Base-by-base conservation (phyloP, 2,113 vertebrate genomes). In the Gobius niger region DNA sequence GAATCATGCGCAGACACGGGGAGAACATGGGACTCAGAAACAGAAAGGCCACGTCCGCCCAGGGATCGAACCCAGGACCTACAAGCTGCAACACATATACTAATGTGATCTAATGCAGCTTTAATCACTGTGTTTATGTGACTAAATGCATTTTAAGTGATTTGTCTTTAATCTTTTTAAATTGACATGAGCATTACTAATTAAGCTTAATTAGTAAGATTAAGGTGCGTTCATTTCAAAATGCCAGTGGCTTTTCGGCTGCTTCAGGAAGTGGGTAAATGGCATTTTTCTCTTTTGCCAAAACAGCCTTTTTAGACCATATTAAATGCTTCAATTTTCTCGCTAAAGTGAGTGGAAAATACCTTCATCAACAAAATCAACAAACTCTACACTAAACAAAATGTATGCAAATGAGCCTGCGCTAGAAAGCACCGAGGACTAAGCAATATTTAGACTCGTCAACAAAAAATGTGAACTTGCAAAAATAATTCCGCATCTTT, bases 401-500 rank as follows among this genome's bases (percentile, higher is more conserved):
- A 78, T 7, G n/a, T 69, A 84, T 71, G 69, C 72, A 82, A 81
- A 86, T 87, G 16, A 61, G 24, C 44, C 42, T 0, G 7, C 47
- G 59, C 44, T 67, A 44, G 76, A 46, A 65, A 79, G 70, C 62
- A 76, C 69, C 3, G 19, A 77, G 61, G 70, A 70, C 44, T 44
- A 63, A 24, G 18, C 49, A 68, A 71, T 61, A 73, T 71, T 80
- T 60, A 54, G 53, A 78, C 71, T 68, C 50, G 19, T 73, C 18
- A 41, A 77, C 56, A 67, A 73, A 76, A 76, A 77, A 73, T 68
- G 75, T 72, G 67, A 82, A 83, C 83, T 65, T 71, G 67, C 7
- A 0, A 75, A 34, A 83, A 77, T 81, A 54, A 73, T 77, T 82
- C 70, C 82, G 61, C 63, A 65, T 76, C 75, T 72, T 78, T 75